These are phyloP conservation scores for Psephotus haematonotus DNA, from an alignment of 2,113 vertebrate genomes.

Conservation along the genomic window DNA sequence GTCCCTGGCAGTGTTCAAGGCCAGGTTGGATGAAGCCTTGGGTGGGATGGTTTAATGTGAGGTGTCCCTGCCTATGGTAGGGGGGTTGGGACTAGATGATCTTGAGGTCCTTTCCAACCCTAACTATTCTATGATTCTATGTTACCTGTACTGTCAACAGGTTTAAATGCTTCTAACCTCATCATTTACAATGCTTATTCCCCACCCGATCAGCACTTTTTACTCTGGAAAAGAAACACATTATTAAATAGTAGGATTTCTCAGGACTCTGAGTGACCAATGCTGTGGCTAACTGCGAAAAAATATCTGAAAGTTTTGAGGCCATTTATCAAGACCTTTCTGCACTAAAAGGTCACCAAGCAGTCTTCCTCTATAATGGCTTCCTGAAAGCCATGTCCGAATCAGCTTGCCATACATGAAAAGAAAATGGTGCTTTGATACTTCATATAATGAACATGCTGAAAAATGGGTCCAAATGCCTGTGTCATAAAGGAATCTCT, in stretches of 20 bases:
- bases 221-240: neutral
- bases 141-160: neutral
- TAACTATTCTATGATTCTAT: too few species aligned
- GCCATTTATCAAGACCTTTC: neutral
- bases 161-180: neutral
- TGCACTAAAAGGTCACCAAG: neutral
- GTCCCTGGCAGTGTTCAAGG: too few species aligned
- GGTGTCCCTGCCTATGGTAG: too few species aligned
- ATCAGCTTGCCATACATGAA: neutral
- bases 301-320: neutral
- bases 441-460: neutral
- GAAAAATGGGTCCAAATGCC: neutral
- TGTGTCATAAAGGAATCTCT: neutral
- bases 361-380: neutral
- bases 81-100: too few species aligned
- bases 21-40: too few species aligned
- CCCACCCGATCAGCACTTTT: neutral
- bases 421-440: slow-evolving; percentile 7
- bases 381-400: neutral
- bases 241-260: neutral
- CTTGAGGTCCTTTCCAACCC: too few species aligned
- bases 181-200: neutral
- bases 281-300: neutral
- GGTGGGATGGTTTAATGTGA: too few species aligned
- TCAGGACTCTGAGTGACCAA: neutral